Base-by-base conservation (phyloP, 1,140 invertebrate species). In the Drosophila ambigua region DNA sequence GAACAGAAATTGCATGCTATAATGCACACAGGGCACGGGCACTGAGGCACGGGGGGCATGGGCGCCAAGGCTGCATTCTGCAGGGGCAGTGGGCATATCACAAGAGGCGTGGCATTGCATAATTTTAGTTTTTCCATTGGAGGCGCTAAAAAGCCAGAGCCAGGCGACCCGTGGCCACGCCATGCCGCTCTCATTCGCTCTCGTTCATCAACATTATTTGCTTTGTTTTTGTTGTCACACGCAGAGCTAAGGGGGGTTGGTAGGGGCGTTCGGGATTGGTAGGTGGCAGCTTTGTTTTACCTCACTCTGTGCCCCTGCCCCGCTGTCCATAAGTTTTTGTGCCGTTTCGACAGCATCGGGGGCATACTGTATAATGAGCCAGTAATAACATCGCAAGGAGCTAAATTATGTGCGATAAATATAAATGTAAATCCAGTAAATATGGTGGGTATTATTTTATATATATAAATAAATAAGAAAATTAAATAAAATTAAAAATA, bases 1-100 rank as follows among this genome's bases (percentile, higher is more conserved):
- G 72, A 46, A 51, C 62, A 64, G 60, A 82, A 87, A 87, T 87
- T 87, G 83, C 83, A 88, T 62, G 82, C 78, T 87, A 87, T 87
- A 87, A 87, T 82, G 82, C 82, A 87, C 65, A 79, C 65, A 62
- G 46, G 52, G 28, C 24, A 26, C 39, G 26, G 31, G 39, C 46
- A 20, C 20, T 1, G n/a, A n/a, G 20, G 20, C 20, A 20, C 20
- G 1, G 20, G 20, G 20, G 20, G 20, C 20, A 20, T 2, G 20
- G 20, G 20, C 20, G 1, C 20, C 20, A 20, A 20, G 20, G 20
- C 20, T 20, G 35, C 26, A 35, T 26, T 28, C 39, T 7, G 11
- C 46, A 59, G 39, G 46, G 45, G 13, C 28, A 20, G 9, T 2
- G n/a, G 44, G 35, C 24, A 5, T n/a, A 8, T 15, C n/a, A 16